These are phyloP conservation scores for Amyelois transitella DNA, from an alignment of 1,140 invertebrate species.

Conservation along the genomic window DNA sequence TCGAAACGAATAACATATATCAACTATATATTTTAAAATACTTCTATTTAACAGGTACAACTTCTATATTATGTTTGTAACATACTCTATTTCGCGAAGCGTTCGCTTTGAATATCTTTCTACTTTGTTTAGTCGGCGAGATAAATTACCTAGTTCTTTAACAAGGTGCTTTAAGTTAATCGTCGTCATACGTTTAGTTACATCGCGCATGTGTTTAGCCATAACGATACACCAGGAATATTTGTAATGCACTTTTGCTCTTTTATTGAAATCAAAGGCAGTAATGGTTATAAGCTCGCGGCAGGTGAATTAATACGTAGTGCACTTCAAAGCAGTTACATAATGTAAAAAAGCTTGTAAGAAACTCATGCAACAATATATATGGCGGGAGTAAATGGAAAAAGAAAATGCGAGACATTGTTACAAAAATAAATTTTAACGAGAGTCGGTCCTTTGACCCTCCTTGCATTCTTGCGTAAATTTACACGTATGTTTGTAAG, in stretches of 20 bases:
- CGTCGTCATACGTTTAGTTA: not conserved
- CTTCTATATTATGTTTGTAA: not conserved
- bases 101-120: not conserved
- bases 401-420: not conserved
- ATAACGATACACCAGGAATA: slow-evolving; percentile 11
- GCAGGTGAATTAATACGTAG: not conserved
- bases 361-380: not conserved
- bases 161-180: slow-evolving; percentile 1
- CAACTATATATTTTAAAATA: not conserved
- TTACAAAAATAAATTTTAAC: not conserved
- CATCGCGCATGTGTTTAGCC: not conserved
- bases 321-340: not conserved
- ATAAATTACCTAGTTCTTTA: slow-evolving; percentile 5
- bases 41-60: slow-evolving; percentile 8
- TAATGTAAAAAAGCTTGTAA: not conserved
- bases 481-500: not conserved
- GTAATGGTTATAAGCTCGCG: slow-evolving; percentile 18
- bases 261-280: slow-evolving; percentile 14
- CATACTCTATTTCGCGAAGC: not conserved
- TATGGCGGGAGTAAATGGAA: not conserved
- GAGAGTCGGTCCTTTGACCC: not conserved
- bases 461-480: not conserved
- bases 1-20: slow-evolving; percentile 9
- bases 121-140: not conserved
- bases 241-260: slow-evolving; percentile 16